Evolutionary conservation across 2,888 invertebrate genomes (phyloP), one percentile per base, ranked within the genome.

Genomic region (Iphiclides podalirius): DNA sequence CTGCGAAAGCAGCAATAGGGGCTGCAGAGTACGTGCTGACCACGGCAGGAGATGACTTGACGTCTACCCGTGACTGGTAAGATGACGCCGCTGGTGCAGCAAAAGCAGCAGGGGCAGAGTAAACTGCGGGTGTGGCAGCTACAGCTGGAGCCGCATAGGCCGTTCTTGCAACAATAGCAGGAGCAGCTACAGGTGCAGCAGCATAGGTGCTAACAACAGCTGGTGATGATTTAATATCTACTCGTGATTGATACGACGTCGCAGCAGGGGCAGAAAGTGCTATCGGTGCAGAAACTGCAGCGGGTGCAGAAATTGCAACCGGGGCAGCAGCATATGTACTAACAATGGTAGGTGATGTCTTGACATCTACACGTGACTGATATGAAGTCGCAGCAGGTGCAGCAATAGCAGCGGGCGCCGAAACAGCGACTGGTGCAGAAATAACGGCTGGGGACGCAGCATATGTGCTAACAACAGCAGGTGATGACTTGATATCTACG

Each of bases 111-210:
- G 64, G 57, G 8, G 63, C 47, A 0, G 54, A 52, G 7, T 52
- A 38, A 38, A 70, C 66, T 34, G 75, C 72, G 31, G 77, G 75
- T 46, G 76, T 70, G 34, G 66, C 56, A 75, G 80, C 70, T 41
- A 86, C 55, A 26, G 79, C 83, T 6, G 85, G 84, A 4, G 79
- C 63, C 0, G 81, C 54, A 81, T 77, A 31, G 4, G 31, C 11
- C 3, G 47, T 16, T 17, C 33, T 13, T 1, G 15, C 26, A 12
- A 33, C 11, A 31, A 42, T 9, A 60, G 81, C 67, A 7, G 42
- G 42, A 33, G 20, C 17, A 9, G 60, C 57, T 14, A 26, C 79
- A 72, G 72, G 67, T 7, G 52, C 54, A 6, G 8, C 16, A 16
- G 61, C 58, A 28, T 71, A 58, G 70, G 72, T 52, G 52, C 69